phyloP scores from a whole-genome alignment of 2,888 invertebrate species.

The Meloe dianella region DNA sequence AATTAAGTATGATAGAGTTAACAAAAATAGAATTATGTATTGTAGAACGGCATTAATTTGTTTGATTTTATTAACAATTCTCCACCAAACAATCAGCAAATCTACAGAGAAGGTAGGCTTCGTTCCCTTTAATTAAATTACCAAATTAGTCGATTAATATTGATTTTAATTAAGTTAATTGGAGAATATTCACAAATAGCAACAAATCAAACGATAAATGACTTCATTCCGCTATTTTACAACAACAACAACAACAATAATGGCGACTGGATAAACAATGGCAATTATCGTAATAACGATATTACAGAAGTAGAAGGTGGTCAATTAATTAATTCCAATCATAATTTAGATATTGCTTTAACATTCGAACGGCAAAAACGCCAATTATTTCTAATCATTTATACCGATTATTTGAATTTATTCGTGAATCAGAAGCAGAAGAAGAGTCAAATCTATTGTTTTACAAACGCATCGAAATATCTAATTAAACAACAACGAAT shows the following conservation, averaged over 20 bases:
- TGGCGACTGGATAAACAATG: too few species aligned
- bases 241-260: background rate
- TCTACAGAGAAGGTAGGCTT: background rate
- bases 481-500: conserved; percentile 58
- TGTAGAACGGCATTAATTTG: background rate
- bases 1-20: background rate
- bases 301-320: conserved; percentile 38
- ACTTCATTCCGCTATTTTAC: too few species aligned
- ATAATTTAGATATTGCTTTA: conserved; percentile 37
- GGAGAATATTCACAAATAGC: too few species aligned
- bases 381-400: conserved; percentile 60
- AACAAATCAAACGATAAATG: too few species aligned
- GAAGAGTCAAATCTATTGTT: conserved; percentile 59
- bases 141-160: background rate
- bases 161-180: background rate
- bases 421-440: background rate
- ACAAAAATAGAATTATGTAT: too few species aligned
- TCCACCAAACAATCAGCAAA: background rate
- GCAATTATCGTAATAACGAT: conserved; percentile 29
- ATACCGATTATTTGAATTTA: conserved; percentile 54
- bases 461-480: conserved; percentile 63
- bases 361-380: conserved; percentile 39
- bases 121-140: background rate
- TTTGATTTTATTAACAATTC: background rate
- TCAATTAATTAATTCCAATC: conserved; percentile 1